Percentiles rank a stretch among this genome's conserved stretches.
phyloP scores from a whole-genome alignment of 2,797 vertebrate genomes.

The Karalla daura region DNA sequence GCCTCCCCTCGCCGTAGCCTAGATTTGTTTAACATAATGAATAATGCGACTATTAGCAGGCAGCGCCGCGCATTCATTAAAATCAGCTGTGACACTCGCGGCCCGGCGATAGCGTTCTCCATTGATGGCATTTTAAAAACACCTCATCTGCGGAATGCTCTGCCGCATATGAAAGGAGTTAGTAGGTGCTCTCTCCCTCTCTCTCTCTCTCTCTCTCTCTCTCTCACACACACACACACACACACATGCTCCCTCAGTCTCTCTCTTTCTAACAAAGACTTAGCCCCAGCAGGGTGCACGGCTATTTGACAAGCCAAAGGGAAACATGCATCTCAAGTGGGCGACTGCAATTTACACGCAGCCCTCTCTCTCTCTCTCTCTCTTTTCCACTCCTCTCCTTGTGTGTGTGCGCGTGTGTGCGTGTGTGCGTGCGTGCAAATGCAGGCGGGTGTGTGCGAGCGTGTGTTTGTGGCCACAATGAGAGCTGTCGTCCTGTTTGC shows the following conservation, averaged over 20 bases:
- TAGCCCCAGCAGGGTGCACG: slow-evolving; percentile 65
- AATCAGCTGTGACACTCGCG: slow-evolving; percentile 14
- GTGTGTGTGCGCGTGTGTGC: slow-evolving; percentile 5
- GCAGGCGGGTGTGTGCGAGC: slow-evolving; percentile 26
- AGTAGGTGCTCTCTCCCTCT: slow-evolving; percentile 12
- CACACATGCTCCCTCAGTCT: background rate
- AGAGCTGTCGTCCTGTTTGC: slow-evolving; percentile 58
- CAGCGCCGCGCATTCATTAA: slow-evolving; percentile 2
- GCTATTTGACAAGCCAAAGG: slow-evolving; percentile 75
- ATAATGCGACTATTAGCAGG: slow-evolving; percentile 2
- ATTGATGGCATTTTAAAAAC: slow-evolving; percentile 34
- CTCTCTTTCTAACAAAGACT: slow-evolving; percentile 64
- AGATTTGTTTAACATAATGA: background rate
- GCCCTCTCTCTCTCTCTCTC: slow-evolving; percentile 15
- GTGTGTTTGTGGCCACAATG: slow-evolving; percentile 39
- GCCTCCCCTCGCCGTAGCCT: too few relatives aligned
- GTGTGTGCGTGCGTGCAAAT: slow-evolving; percentile 20
- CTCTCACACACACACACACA: slow-evolving; percentile 7
- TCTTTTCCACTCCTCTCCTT: too few relatives aligned
- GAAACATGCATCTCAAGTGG: slow-evolving; percentile 79
- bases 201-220: slow-evolving; percentile 31
- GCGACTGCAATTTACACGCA: slow-evolving; percentile 68
- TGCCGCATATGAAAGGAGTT: slow-evolving; percentile 12
- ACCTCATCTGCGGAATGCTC: slow-evolving; percentile 17
- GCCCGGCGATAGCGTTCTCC: slow-evolving; percentile 3